A percentile compares a stretch with the other conserved stretches of the same genome.
Conservation (phyloP, 2,888 invertebrate species). For the Troides helena region DNA sequence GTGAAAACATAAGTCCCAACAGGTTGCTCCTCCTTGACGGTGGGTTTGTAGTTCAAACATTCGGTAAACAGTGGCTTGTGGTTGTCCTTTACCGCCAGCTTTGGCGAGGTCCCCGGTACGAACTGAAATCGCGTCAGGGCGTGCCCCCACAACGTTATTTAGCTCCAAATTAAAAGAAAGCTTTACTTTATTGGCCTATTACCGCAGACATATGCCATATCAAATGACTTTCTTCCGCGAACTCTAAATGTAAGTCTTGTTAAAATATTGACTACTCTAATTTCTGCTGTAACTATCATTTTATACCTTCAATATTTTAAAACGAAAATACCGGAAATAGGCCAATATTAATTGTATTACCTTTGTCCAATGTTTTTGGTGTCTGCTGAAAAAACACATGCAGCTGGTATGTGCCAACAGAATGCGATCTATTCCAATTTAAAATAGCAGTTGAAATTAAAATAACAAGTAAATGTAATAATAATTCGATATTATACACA, state of each 20-base stretch:
- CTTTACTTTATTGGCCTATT: slow-evolving; percentile 10
- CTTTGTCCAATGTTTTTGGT: slow-evolving; percentile 29
- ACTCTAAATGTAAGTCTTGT: neutral
- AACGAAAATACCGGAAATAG: slow-evolving; percentile 7
- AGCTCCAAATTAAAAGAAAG: slow-evolving; percentile 13
- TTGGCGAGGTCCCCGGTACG: slow-evolving; percentile 56
- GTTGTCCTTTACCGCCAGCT: slow-evolving; percentile 82
- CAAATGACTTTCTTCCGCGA: neutral
- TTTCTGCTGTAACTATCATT: neutral
- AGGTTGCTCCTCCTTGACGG: slow-evolving; percentile 88
- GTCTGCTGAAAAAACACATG: slow-evolving; percentile 25
- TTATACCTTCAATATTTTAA: neutral
- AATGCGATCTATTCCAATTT: slow-evolving; percentile 12
- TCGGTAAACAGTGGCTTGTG: slow-evolving; percentile 93
- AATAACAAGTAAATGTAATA: slow-evolving; percentile 8
- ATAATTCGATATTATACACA: neutral
- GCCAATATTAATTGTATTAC: slow-evolving; percentile 25
- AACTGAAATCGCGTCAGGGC: slow-evolving; percentile 64
- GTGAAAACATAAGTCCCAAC: slow-evolving; percentile 87
- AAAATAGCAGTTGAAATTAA: slow-evolving; percentile 8
- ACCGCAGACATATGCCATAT: slow-evolving; percentile 3
- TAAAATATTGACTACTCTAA: neutral
- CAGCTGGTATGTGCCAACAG: slow-evolving; percentile 18
- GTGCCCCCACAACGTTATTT: slow-evolving; percentile 53
- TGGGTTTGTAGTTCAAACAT: slow-evolving; percentile 90